These are phyloP conservation scores for Drosophila setosimentum DNA, from an alignment of 2,888 invertebrate genomes.

Conservation along the genomic window DNA sequence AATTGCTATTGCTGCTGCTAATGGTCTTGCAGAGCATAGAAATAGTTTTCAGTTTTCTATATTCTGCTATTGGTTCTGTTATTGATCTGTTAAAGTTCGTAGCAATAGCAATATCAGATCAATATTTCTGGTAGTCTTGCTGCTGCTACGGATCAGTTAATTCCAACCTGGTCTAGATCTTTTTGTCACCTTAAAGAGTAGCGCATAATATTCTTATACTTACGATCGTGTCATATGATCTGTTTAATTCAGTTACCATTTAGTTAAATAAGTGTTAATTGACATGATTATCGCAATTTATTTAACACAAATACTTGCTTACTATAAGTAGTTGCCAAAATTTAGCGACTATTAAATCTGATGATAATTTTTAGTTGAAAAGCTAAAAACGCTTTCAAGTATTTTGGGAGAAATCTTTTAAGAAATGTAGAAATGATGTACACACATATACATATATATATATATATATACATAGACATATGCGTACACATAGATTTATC, in stretches of 20 bases:
- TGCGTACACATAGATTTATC: not conserved
- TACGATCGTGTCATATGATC: not conserved
- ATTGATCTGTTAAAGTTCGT: not conserved
- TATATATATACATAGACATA: not conserved
- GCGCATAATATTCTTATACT: not conserved
- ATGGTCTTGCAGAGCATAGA: not conserved
- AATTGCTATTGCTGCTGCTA: not conserved
- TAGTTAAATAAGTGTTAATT: not conserved
- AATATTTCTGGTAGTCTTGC: not conserved
- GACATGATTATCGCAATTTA: not conserved
- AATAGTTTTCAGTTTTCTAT: not conserved
- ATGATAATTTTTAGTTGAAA: too few species aligned
- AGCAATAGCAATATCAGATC: not conserved
- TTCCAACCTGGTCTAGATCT: not conserved
- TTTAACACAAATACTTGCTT: not conserved
- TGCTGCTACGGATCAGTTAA: not conserved
- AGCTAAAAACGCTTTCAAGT: too few species aligned
- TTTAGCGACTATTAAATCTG: not conserved
- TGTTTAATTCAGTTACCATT: not conserved
- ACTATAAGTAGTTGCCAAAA: not conserved
- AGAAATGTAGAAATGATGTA: not conserved
- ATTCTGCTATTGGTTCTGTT: not conserved
- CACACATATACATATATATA: not conserved
- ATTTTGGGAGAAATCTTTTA: not conserved
- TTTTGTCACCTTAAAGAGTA: not conserved